These are phyloP conservation scores for Clepsis dumicolana DNA, from an alignment of 2,888 invertebrate genomes.

Conservation along the genomic window DNA sequence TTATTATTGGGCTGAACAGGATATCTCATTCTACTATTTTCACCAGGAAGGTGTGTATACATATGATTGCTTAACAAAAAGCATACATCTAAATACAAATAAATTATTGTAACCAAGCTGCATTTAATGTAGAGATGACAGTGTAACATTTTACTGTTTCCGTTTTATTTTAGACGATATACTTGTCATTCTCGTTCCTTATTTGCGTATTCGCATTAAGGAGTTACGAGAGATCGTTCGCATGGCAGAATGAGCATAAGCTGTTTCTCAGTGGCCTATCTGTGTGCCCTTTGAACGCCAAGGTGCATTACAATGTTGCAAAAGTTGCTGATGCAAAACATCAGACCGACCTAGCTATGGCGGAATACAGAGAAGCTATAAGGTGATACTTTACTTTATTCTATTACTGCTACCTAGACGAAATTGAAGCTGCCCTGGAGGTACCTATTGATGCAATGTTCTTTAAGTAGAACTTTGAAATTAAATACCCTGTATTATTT, in stretches of 20 bases:
- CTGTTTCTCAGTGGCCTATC: constrained; percentile 93
- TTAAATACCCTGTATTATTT: not conserved
- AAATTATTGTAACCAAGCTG: too few species aligned
- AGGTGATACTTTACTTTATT: constrained; percentile 74
- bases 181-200: constrained; percentile 48
- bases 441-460: not conserved
- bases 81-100: too few species aligned
- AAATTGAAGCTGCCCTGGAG: not conserved
- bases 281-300: constrained; percentile 97
- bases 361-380: constrained; percentile 92
- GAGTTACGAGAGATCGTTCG: constrained; percentile 88
- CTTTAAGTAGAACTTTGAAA: constrained; percentile 6
- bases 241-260: constrained; percentile 93
- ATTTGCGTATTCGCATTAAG: constrained; percentile 62
- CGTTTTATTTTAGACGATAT: constrained; percentile 61
- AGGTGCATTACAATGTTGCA: constrained; percentile 97
- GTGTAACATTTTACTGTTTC: constrained; percentile 2
- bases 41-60: constrained; percentile 52
- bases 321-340: constrained; percentile 93
- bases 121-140: too few species aligned
- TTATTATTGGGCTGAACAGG: constrained; percentile 87
- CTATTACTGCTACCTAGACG: not conserved
- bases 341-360: constrained; percentile 88
- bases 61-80: not conserved
- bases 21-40: constrained; percentile 47